Percentiles rank a stretch among this genome's conserved stretches.
These are phyloP conservation scores for Drosophila watanabei DNA, from an alignment of 1,140 invertebrate genomes.

Conservation along the genomic window DNA sequence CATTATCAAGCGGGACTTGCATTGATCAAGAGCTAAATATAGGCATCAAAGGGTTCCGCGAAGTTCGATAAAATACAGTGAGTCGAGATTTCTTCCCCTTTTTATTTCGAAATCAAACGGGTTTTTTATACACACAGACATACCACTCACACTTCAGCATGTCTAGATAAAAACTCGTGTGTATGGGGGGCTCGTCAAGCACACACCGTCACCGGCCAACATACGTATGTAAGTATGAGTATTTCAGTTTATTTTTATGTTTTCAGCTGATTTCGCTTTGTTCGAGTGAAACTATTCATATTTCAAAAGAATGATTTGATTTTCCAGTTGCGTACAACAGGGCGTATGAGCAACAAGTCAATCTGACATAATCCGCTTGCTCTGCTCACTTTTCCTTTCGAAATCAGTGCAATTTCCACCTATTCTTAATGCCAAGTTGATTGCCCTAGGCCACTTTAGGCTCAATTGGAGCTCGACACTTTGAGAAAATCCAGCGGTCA, in stretches of 20 bases:
- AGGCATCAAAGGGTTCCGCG: conserved; percentile 37
- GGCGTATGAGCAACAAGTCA: conserved; percentile 32
- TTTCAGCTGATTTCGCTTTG: conserved; percentile 8
- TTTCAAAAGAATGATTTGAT: conserved; percentile 5
- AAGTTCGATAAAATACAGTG: conserved; percentile 1
- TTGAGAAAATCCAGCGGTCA: conserved; percentile 4
- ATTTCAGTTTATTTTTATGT: conserved; percentile 36
- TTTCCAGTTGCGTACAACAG: conserved; percentile 6
- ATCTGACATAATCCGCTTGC: conserved; percentile 8
- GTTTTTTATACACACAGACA: conserved; percentile 20
- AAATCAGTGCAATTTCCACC: conserved; percentile 1
- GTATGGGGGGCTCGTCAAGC: conserved; percentile 48
- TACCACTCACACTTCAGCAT: too few relatives aligned
- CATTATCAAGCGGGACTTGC: conserved; percentile 22
- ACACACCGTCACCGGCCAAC: conserved; percentile 3
- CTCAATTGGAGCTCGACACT: conserved; percentile 44
- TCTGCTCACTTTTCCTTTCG: conserved; percentile 30
- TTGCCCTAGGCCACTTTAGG: conserved; percentile 44
- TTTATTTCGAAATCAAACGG: conserved; percentile 13
- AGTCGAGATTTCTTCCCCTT: not conserved
- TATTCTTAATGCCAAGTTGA: conserved; percentile 30
- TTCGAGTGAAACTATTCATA: not conserved
- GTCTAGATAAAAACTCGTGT: not conserved
- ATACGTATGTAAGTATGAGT: not conserved
- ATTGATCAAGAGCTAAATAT: conserved; percentile 28